Evolutionary conservation across 2,113 vertebrate genomes (phyloP), one percentile per base, ranked within the genome.

Genomic region (Rhea americana): DNA sequence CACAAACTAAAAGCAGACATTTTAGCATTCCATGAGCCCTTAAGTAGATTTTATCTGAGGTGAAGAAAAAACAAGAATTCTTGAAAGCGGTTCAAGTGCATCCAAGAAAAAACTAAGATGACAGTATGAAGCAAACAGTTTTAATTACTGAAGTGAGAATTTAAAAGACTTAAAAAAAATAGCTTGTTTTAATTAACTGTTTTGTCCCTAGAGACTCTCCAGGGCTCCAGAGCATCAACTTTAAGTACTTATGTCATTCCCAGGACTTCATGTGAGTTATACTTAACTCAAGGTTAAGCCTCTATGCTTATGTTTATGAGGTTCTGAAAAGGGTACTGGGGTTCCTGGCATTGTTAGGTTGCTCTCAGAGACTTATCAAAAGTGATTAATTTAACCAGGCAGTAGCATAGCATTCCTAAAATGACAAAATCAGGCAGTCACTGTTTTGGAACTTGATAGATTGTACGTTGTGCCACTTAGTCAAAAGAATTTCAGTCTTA

Each of bases 1-100:
- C 56, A 58, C 43, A 87, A 85, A 85, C 85, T 83, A 56, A 77
- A 89, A 92, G 8, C 67, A 85, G 63, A 43, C 18, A 45, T 25
- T 12, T 67, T 67, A 22, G 30, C 24, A 22, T 89, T 89, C 47
- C 73, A 7, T 50, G 30, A 91, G 37, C 9, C 32, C 61, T 86
- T 62, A 63, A 63, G 24, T 82, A 74, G 25, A 30, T 85, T 86
- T 77, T 77, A 24, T 68, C 47, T 37, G 82, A 45, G 15, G 48
- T 18, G 30, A 83, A 82, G 11, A 47, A 85, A 65, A 80, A 51
- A 48, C 3, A 6, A 50, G 24, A 82, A 30, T 79, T 67, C 16
- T 53, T 73, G 17, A 80, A 87, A 48, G 35, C 37, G 32, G 55
- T 56, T 56, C 55, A 56, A 30, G 24, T 45, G 5, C 41, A 56